phyloP scores from a whole-genome alignment of 2,888 invertebrate genomes.

The Tetropium fuscum region DNA sequence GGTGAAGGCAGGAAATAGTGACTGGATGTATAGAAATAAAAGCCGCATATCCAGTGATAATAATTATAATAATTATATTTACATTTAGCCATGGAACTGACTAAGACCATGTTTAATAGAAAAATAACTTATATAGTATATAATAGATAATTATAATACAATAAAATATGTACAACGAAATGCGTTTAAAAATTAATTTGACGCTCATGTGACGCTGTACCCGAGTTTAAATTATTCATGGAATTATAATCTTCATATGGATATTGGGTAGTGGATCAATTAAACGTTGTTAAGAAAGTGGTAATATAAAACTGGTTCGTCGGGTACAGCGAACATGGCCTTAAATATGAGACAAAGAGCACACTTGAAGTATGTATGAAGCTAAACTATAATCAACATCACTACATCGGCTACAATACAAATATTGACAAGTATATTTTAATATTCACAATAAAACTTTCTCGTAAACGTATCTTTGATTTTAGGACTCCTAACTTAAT shows the following conservation, averaged over 20 bases:
- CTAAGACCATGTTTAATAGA: conserved; percentile 66
- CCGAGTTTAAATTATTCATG: conserved; percentile 46
- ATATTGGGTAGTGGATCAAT: conserved; percentile 38
- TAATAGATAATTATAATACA: conserved; percentile 66
- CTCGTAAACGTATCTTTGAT: conserved; percentile 19
- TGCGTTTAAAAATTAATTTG: conserved; percentile 47
- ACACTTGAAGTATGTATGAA: conserved; percentile 59
- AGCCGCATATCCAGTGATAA: conserved; percentile 50
- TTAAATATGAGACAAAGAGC: conserved; percentile 53
- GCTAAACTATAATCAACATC: conserved; percentile 57
- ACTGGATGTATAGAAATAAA: conserved; percentile 32
- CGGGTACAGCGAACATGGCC: conserved; percentile 48
- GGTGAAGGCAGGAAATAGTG: conserved; percentile 35
- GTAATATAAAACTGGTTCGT: conserved; percentile 43
- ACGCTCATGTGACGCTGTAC: conserved; percentile 44
- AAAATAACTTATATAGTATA: conserved; percentile 66
- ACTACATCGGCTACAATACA: conserved; percentile 57
- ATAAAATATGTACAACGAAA: conserved; percentile 64
- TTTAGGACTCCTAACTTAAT: conserved; percentile 14
- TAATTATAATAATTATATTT: conserved; percentile 65
- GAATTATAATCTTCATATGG: conserved; percentile 31
- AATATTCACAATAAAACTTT: conserved; percentile 54
- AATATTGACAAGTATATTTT: conserved; percentile 52
- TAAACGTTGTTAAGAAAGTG: conserved; percentile 39
- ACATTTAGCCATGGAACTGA: conserved; percentile 65